Percentiles rank a stretch among this genome's conserved stretches.
Evolutionary conservation across 2,797 vertebrate species (phyloP).

Genomic region (Percopsis omiscomaycus): DNA sequence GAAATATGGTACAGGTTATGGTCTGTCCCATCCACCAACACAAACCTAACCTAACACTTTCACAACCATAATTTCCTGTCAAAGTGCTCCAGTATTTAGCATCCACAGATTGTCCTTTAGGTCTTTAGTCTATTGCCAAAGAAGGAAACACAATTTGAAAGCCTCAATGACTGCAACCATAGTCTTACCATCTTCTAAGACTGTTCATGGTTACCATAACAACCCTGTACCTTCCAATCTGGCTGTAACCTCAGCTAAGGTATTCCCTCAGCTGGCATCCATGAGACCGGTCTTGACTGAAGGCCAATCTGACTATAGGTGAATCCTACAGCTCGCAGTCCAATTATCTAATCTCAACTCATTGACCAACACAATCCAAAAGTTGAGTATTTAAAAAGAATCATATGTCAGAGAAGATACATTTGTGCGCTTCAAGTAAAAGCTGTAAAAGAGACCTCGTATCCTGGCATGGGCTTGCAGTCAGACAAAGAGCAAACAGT

Average conservation of each 20-base stretch:
- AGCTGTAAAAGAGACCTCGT: slow-evolving; percentile 44
- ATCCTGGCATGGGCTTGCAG: slow-evolving; percentile 38
- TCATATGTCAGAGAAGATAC: slow-evolving; percentile 31
- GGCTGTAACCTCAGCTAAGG: not conserved
- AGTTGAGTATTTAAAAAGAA: not conserved
- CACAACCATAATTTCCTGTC: slow-evolving; percentile 45
- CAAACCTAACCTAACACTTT: slow-evolving; percentile 41
- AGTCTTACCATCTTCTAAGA: slow-evolving; percentile 23
- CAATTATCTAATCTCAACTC: slow-evolving; percentile 20
- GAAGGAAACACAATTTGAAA: slow-evolving; percentile 14
- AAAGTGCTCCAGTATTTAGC: slow-evolving; percentile 75
- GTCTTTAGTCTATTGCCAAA: slow-evolving; percentile 24
- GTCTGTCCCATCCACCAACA: slow-evolving; percentile 40
- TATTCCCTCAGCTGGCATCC: slow-evolving; percentile 1
- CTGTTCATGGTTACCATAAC: slow-evolving; percentile 16
- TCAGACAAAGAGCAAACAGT: slow-evolving; percentile 37
- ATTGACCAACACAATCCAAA: not conserved
- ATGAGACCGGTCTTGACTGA: slow-evolving; percentile 7
- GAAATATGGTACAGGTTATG: slow-evolving; percentile 53
- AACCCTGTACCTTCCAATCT: slow-evolving; percentile 9
- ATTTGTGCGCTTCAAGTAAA: slow-evolving; percentile 65
- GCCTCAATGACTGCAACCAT: slow-evolving; percentile 37
- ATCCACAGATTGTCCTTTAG: slow-evolving; percentile 57
- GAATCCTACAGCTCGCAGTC: slow-evolving; percentile 19
- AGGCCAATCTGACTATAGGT: slow-evolving; percentile 25